Evolutionary conservation across 2,797 vertebrate genomes (phyloP).

Genomic region (Sebastes cheni): DNA sequence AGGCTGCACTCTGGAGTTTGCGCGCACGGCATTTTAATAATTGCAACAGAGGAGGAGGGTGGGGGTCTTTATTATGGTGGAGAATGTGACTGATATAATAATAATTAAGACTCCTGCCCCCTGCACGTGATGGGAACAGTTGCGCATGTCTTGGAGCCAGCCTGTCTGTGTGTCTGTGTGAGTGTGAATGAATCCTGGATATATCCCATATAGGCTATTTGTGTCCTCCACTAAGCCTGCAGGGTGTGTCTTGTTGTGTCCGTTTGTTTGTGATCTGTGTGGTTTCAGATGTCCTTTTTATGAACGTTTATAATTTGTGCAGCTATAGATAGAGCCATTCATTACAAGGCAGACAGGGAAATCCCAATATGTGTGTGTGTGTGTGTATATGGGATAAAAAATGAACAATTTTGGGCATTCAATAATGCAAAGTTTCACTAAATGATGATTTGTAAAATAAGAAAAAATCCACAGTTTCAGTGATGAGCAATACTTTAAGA

Average conservation of each 20-base stretch:
- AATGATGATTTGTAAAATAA: not conserved
- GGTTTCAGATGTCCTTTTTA: slow-evolving; percentile 45
- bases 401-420: not conserved
- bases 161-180: not conserved
- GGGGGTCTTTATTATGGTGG: not conserved
- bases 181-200: not conserved
- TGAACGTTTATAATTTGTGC: slow-evolving; percentile 43
- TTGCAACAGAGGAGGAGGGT: not conserved
- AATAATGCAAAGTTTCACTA: not conserved
- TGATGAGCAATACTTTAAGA: not conserved
- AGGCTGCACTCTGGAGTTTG: slow-evolving; percentile 51
- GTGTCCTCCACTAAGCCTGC: slow-evolving; percentile 31
- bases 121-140: slow-evolving; percentile 26
- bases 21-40: slow-evolving; percentile 62
- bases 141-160: slow-evolving; percentile 36
- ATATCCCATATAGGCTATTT: slow-evolving; percentile 43
- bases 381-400: rapidly evolving
- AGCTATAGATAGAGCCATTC: slow-evolving; percentile 54
- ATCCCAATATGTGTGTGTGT: slow-evolving; percentile 11
- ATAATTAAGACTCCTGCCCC: slow-evolving; percentile 30
- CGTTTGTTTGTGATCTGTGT: slow-evolving; percentile 34
- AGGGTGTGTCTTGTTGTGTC: slow-evolving; percentile 56
- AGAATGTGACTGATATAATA: not conserved
- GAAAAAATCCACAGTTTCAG: not conserved
- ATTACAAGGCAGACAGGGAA: slow-evolving; percentile 29